Percentiles rank a stretch among this genome's conserved stretches.
phyloP scores from a whole-genome alignment of 2,888 invertebrate species.

The Chalcosyrphus nemorum region DNA sequence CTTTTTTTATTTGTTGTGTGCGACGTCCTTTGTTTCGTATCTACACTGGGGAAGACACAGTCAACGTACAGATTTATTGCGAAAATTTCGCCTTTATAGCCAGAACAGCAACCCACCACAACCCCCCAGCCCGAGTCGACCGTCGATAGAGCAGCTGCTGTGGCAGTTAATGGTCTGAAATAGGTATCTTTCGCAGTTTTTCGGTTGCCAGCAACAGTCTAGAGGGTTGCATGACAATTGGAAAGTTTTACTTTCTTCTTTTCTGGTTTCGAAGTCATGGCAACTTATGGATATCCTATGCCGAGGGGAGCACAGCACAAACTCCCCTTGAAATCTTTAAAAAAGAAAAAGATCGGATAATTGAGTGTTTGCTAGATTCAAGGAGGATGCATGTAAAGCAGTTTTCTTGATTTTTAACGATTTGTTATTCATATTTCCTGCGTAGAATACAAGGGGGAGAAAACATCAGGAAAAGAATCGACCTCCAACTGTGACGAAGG shows the following conservation, averaged over 20 bases:
- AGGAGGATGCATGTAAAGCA: constrained; percentile 64
- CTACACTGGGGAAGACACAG: constrained; percentile 51
- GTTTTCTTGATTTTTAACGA: constrained; percentile 67
- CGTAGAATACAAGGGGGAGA: not conserved
- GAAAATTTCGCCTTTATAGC: constrained; percentile 50
- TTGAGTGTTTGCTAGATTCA: constrained; percentile 63
- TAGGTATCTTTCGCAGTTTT: constrained; percentile 33
- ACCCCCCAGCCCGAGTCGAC: not conserved
- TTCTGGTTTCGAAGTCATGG: constrained; percentile 22
- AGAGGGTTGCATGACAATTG: constrained; percentile 53
- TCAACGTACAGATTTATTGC: constrained; percentile 65
- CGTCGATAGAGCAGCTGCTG: constrained; percentile 45
- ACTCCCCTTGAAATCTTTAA: constrained; percentile 24
- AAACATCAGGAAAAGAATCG: not conserved
- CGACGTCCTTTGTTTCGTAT: constrained; percentile 24
- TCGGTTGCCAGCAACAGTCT: constrained; percentile 41
- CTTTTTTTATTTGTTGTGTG: constrained; percentile 6
- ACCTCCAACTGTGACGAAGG: constrained; percentile 55
- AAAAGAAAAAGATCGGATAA: constrained; percentile 58
- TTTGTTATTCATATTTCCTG: constrained; percentile 72
- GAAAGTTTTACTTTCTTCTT: constrained; percentile 12
- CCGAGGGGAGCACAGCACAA: not conserved
- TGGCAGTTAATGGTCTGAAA: constrained; percentile 66
- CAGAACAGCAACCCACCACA: too few relatives aligned
- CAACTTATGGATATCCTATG: constrained; percentile 25